Percentiles rank a stretch among this genome's conserved stretches.
Conservation (phyloP, 2,113 vertebrate genomes). For the Pterocles burchelli region DNA sequence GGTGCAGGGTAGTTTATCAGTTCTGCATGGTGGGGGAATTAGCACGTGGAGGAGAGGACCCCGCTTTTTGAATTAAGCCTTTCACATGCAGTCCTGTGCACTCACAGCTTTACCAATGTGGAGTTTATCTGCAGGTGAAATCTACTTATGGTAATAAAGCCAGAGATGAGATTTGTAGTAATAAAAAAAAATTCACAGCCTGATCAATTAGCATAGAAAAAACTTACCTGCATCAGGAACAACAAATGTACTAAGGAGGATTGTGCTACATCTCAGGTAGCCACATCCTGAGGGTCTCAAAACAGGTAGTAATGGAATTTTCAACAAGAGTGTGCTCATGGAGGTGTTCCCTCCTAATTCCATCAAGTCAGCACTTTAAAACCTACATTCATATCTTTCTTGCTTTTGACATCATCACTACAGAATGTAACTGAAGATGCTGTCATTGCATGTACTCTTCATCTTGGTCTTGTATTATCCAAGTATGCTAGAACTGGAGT, state of each 20-base stretch:
- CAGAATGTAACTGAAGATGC: too few relatives aligned
- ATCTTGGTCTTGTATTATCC: too few relatives aligned
- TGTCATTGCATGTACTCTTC: too few relatives aligned
- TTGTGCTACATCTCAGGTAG: background rate
- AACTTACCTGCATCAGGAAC: background rate
- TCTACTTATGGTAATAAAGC: background rate
- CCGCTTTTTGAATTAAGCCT: background rate
- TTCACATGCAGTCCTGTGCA: accelerated
- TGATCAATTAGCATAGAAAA: background rate
- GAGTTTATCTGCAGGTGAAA: background rate
- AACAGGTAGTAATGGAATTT: too few relatives aligned
- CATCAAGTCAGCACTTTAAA: too few relatives aligned
- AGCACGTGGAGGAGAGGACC: background rate
- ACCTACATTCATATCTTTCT: too few relatives aligned
- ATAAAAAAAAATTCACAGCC: background rate
- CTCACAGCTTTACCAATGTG: accelerated
- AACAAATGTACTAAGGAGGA: background rate
- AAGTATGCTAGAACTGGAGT: too few relatives aligned
- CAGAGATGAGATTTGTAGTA: background rate
- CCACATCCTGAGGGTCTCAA: too few relatives aligned
- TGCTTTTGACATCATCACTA: too few relatives aligned
- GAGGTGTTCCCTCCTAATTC: too few relatives aligned
- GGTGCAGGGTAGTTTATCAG: background rate
- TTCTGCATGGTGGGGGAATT: background rate
- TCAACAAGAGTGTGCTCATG: too few relatives aligned